phyloP scores from a whole-genome alignment of 2,888 invertebrate genomes.

The Carpatolechia fugitivella region DNA sequence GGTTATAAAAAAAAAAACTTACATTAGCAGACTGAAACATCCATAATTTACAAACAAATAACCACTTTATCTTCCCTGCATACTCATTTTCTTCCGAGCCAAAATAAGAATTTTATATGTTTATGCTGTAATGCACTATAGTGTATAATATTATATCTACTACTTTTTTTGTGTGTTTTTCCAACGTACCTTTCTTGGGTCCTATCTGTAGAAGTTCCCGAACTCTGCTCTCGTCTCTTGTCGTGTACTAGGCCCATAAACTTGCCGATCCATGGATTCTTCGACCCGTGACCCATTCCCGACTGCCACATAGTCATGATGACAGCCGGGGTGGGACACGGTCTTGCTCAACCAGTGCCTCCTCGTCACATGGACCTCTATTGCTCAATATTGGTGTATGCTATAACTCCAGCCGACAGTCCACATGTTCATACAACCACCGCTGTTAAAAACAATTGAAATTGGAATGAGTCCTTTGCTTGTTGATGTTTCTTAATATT shows the following conservation, averaged over 20 bases:
- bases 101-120: too few relatives aligned
- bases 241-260: constrained; percentile 30
- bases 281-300: constrained; percentile 31
- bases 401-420: constrained; percentile 1
- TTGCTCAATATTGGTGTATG: not conserved
- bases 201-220: constrained; percentile 26
- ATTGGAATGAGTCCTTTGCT: not conserved
- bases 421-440: not conserved
- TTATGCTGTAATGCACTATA: too few relatives aligned
- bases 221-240: constrained; percentile 29
- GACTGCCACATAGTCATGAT: constrained; percentile 33
- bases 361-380: constrained; percentile 7
- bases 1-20: not conserved
- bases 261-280: constrained; percentile 33
- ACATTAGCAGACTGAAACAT: not conserved
- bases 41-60: too few relatives aligned
- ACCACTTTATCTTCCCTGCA: too few relatives aligned
- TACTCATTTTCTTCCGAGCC: too few relatives aligned
- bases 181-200: constrained; percentile 27
- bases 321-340: constrained; percentile 17
- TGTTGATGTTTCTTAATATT: not conserved
- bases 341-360: not conserved
- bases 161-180: too few relatives aligned
- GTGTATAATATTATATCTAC: too few relatives aligned
- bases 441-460: not conserved